phyloP scores from a whole-genome alignment of 2,113 vertebrate species.

The Solea solea region DNA sequence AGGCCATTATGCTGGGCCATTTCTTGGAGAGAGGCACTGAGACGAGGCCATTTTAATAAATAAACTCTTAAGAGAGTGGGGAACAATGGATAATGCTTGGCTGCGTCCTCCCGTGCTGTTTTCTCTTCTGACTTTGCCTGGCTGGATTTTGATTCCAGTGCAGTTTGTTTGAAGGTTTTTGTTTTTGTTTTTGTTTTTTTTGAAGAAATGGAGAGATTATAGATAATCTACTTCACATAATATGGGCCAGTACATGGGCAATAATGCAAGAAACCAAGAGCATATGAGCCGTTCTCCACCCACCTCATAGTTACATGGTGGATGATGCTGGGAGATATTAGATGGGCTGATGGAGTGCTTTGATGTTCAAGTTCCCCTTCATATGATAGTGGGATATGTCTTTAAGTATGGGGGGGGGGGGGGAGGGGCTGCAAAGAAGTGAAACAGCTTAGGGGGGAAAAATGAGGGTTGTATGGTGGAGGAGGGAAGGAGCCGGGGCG shows the following conservation, averaged over 20 bases:
- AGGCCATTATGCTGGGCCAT: slow-evolving; percentile 20
- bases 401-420: slow-evolving; percentile 44
- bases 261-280: slow-evolving; percentile 51
- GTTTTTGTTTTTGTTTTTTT: background rate
- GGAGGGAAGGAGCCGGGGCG: slow-evolving; percentile 47
- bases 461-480: slow-evolving; percentile 42
- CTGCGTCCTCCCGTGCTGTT: slow-evolving; percentile 31
- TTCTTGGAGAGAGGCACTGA: slow-evolving; percentile 42
- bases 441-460: slow-evolving; percentile 35
- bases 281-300: slow-evolving; percentile 51
- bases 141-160: slow-evolving; percentile 37
- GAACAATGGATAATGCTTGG: slow-evolving; percentile 53
- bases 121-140: slow-evolving; percentile 37
- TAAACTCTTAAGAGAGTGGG: slow-evolving; percentile 34
- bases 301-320: slow-evolving; percentile 61
- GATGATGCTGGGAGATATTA: slow-evolving; percentile 64
- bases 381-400: slow-evolving; percentile 48
- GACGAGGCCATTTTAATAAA: slow-evolving; percentile 56
- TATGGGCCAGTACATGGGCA: slow-evolving; percentile 43
- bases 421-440: slow-evolving; percentile 38
- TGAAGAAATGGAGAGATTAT: slow-evolving; percentile 34
- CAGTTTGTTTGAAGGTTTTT: slow-evolving; percentile 32
- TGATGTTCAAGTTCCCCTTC: slow-evolving; percentile 56
- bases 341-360: slow-evolving; percentile 58
- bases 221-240: slow-evolving; percentile 44